These are phyloP conservation scores for Tragelaphus strepsiceros DNA, from an alignment of 2,113 vertebrate genomes.

Conservation along the genomic window DNA sequence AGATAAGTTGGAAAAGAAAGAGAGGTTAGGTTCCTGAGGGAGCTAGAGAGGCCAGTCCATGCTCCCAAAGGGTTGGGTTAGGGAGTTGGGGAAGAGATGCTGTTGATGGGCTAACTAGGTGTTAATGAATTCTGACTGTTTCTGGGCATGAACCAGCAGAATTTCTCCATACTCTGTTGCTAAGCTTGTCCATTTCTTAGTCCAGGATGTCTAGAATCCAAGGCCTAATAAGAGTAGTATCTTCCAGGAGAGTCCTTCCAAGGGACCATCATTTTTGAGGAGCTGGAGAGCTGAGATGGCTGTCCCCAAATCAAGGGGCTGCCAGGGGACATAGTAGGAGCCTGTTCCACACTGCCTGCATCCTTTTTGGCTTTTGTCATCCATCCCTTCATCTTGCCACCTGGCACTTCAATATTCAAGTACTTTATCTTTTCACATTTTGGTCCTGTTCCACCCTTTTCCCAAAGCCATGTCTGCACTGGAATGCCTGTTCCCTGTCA, in stretches of 20 bases:
- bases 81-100: not conserved
- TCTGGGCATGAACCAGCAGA: not conserved
- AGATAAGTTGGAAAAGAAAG: constrained; percentile 28
- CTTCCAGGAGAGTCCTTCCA: not conserved
- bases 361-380: not conserved
- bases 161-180: not conserved
- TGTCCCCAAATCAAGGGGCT: not conserved
- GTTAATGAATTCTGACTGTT: not conserved
- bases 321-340: not conserved
- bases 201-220: not conserved
- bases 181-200: not conserved
- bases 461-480: not conserved
- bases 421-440: not conserved
- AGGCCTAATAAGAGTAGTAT: not conserved
- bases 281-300: not conserved
- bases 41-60: not conserved
- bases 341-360: not conserved
- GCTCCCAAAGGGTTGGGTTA: not conserved
- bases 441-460: not conserved
- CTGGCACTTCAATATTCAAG: not conserved
- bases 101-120: not conserved
- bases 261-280: not conserved
- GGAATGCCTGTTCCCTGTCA: not conserved
- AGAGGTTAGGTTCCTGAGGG: not conserved
- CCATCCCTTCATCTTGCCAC: not conserved